Evolutionary conservation across 2,113 vertebrate species (phyloP).

Genomic region (Muntiacus muntjak): DNA sequence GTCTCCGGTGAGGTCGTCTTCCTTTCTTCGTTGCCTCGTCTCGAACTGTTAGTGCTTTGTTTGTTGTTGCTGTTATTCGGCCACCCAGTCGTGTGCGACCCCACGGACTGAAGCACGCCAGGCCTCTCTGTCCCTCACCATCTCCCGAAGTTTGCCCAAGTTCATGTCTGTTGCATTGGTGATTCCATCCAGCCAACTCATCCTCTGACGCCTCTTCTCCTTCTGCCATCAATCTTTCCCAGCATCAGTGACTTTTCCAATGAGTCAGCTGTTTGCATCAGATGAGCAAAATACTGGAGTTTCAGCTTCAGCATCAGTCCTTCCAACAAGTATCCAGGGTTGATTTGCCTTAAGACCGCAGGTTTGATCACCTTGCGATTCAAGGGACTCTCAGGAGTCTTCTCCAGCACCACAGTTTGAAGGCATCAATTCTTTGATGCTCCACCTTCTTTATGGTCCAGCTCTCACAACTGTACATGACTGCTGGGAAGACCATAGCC

Average conservation of each 20-base stretch:
- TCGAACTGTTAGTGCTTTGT: background rate
- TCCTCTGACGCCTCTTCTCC: background rate
- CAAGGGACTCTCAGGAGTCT: background rate
- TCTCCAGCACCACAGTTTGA: background rate
- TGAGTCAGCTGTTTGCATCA: background rate
- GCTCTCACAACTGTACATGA: background rate
- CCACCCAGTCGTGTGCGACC: background rate
- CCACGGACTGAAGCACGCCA: background rate
- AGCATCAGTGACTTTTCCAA: background rate
- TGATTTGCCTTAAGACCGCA: background rate
- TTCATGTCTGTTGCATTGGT: background rate
- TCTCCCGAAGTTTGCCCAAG: background rate
- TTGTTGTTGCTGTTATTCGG: background rate
- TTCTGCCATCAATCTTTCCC: background rate
- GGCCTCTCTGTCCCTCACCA: background rate
- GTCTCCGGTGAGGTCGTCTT: background rate
- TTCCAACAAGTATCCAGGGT: background rate
- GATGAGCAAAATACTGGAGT: background rate
- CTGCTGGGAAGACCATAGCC: background rate
- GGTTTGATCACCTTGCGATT: accelerated
- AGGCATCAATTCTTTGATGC: background rate
- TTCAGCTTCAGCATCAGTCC: background rate
- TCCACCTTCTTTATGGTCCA: background rate
- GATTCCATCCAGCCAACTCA: background rate
- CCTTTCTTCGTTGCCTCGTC: background rate